Percentiles rank a stretch among this genome's conserved stretches.
Evolutionary conservation across 2,113 vertebrate species (phyloP).

Genomic region (Accipiter virgatus): DNA sequence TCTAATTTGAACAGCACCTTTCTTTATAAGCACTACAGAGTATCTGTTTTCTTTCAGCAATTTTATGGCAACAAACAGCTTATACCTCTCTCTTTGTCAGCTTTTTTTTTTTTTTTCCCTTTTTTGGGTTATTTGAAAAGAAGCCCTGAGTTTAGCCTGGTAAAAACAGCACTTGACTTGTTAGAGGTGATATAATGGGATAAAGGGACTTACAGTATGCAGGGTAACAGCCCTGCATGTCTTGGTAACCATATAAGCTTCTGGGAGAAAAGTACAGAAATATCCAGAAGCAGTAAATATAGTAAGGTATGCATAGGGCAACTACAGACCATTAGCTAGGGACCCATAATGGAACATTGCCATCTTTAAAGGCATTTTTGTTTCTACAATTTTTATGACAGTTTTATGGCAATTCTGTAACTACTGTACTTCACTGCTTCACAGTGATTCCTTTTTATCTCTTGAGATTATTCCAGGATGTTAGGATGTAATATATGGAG

Average conservation of each 20-base stretch:
- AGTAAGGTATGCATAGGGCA: background rate
- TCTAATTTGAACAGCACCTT: slow-evolving; percentile 24
- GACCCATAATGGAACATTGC: slow-evolving; percentile 24
- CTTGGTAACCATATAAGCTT: background rate
- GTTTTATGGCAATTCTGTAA: slow-evolving; percentile 28
- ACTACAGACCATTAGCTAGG: slow-evolving; percentile 12
- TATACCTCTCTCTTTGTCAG: background rate
- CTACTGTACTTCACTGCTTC: slow-evolving; percentile 19
- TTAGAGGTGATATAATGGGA: background rate
- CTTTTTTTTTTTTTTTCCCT: background rate
- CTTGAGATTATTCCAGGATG: slow-evolving; percentile 24
- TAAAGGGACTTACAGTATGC: background rate
- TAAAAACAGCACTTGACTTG: background rate
- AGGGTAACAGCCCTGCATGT: background rate
- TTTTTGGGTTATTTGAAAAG: background rate
- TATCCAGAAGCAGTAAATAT: slow-evolving; percentile 29
- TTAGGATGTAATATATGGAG: slow-evolving; percentile 54
- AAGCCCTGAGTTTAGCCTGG: background rate
- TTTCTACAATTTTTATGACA: slow-evolving; percentile 53
- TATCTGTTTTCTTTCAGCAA: slow-evolving; percentile 20
- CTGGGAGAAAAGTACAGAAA: slow-evolving; percentile 5
- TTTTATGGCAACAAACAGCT: slow-evolving; percentile 18
- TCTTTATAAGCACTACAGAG: background rate
- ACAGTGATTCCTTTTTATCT: slow-evolving; percentile 41
- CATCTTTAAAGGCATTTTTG: slow-evolving; percentile 53